phyloP scores from a whole-genome alignment of 1,140 invertebrate species.

The Drosophila paulistorum region DNA sequence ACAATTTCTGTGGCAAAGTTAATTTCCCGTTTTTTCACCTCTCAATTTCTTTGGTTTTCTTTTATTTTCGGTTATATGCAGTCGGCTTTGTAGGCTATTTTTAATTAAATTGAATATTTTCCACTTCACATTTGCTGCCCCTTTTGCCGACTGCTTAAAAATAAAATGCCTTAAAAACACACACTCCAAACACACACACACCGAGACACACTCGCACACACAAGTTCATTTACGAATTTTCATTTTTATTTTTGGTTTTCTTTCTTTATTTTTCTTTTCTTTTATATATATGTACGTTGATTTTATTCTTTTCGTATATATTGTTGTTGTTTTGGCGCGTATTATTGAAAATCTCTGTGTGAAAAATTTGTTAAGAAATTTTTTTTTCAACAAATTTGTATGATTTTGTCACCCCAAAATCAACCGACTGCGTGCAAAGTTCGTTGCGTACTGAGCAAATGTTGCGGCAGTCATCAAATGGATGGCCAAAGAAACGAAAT shows the following conservation, averaged over 20 bases:
- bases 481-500: not conserved
- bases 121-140: constrained; percentile 67
- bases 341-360: constrained; percentile 18
- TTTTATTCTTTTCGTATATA: constrained; percentile 30
- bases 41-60: constrained; percentile 39
- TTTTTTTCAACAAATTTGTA: not conserved
- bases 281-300: constrained; percentile 4
- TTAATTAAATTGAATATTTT: constrained; percentile 22
- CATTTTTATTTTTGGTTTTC: constrained; percentile 73
- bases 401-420: constrained; percentile 12
- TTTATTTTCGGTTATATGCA: constrained; percentile 24
- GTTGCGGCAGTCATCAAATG: constrained; percentile 63
- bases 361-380: constrained; percentile 20
- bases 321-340: constrained; percentile 54
- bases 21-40: constrained; percentile 34
- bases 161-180: constrained; percentile 62
- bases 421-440: constrained; percentile 66
- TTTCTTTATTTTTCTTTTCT: constrained; percentile 26
- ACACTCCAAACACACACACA: constrained; percentile 42
- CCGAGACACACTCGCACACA: constrained; percentile 18
- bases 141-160: constrained; percentile 56
- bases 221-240: constrained; percentile 41
- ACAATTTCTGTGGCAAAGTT: constrained; percentile 25
- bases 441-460: constrained; percentile 72
- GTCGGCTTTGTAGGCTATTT: constrained; percentile 19